phyloP scores from a whole-genome alignment of 64 coral and sea anemone species.

The Stichodactyla helianthus region DNA sequence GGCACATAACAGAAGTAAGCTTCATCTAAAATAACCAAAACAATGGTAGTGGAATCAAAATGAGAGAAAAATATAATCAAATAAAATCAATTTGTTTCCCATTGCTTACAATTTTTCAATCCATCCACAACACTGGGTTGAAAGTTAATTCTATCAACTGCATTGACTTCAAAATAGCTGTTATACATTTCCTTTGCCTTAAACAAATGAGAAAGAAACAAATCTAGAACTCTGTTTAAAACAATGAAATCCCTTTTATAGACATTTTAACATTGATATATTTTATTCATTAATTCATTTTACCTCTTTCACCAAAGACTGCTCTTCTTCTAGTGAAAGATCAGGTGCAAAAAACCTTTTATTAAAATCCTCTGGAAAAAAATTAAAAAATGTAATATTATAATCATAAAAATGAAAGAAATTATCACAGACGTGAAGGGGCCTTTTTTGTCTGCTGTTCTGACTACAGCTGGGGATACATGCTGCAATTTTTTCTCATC shows the following conservation, averaged over 20 bases:
- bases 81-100: too few species aligned
- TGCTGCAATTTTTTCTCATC: too few species aligned
- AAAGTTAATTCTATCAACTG: slow-evolving; percentile 90
- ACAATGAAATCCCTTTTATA: too few species aligned
- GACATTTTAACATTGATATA: too few species aligned
- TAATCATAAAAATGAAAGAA: too few species aligned
- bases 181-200: slow-evolving; percentile 87
- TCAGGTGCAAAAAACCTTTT: slow-evolving; percentile 76
- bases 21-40: too few species aligned
- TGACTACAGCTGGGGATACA: too few species aligned
- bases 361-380: slow-evolving; percentile 82
- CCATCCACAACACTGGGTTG: slow-evolving; percentile 61
- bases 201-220: neutral
- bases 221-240: neutral
- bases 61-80: too few species aligned
- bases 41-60: too few species aligned
- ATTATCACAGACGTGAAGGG: too few species aligned
- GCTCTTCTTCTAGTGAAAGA: slow-evolving; percentile 52
- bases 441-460: too few species aligned
- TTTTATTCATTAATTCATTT: neutral
- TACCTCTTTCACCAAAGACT: slow-evolving; percentile 61
- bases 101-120: slow-evolving; percentile 70
- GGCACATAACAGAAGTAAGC: too few species aligned
- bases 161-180: slow-evolving; percentile 76
- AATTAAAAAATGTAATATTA: neutral